phyloP scores from a whole-genome alignment of 2,888 invertebrate species.

The Eugnorisma glareosa region DNA sequence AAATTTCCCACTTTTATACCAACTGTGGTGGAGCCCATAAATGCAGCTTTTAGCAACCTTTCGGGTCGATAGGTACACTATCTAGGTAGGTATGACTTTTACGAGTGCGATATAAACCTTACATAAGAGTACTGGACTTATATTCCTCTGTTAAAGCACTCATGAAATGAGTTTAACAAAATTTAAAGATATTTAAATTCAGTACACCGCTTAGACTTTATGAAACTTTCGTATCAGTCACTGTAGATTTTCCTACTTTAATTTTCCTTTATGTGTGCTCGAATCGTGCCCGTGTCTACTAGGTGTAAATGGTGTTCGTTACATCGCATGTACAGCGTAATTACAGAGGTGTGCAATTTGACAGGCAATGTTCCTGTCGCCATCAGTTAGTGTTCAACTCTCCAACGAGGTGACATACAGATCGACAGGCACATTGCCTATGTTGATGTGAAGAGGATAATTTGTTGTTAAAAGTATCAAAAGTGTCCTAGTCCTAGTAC shows the following conservation, averaged over 20 bases:
- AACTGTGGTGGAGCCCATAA: not conserved
- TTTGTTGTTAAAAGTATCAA: not conserved
- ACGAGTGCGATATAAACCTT: too few species aligned
- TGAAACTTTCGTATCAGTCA: not conserved
- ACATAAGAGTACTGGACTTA: too few species aligned
- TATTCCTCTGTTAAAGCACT: too few species aligned
- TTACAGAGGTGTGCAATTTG: slow-evolving; percentile 46
- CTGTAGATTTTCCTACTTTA: not conserved
- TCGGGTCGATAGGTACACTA: too few species aligned
- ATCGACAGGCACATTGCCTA: slow-evolving; percentile 23
- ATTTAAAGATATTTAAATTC: not conserved
- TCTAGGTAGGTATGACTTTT: too few species aligned
- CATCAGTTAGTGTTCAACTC: slow-evolving; percentile 25
- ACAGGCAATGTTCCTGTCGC: slow-evolving; percentile 32
- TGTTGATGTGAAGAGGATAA: not conserved
- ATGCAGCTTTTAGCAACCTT: too few species aligned
- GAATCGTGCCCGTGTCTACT: not conserved
- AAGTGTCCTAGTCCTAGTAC: not conserved
- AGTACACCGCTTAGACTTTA: not conserved
- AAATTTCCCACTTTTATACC: not conserved
- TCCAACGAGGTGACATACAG: slow-evolving; percentile 33
- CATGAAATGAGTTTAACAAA: too few species aligned
- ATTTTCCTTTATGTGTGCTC: slow-evolving; percentile 3
- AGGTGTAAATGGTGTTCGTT: not conserved
- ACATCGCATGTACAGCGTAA: slow-evolving; percentile 15